These are phyloP conservation scores for Pyrochroa serraticornis DNA, from an alignment of 2,888 invertebrate genomes.

Conservation along the genomic window DNA sequence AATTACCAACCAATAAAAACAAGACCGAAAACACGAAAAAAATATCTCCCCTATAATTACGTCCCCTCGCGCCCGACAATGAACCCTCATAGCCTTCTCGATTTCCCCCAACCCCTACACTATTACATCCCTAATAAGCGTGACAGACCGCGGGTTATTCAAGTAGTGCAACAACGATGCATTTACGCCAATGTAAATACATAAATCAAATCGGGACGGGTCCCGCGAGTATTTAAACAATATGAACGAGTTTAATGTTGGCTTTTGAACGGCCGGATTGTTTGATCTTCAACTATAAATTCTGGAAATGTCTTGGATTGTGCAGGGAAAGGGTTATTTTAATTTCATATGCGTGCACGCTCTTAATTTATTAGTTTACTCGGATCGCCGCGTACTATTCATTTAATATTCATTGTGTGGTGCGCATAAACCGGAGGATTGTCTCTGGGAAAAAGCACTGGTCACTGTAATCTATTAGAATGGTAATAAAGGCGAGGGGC, in stretches of 20 bases:
- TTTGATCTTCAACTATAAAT: constrained; percentile 27
- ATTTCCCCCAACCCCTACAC: constrained; percentile 41
- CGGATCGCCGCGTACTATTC: neutral
- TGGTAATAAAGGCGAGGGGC: no score
- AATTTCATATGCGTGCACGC: constrained; percentile 24
- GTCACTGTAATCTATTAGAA: no score
- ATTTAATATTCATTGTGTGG: neutral
- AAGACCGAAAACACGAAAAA: no score
- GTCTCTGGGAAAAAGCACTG: no score
- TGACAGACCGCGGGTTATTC: constrained; percentile 33
- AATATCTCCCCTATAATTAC: constrained; percentile 18
- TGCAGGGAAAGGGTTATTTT: constrained; percentile 21
- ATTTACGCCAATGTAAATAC: constrained; percentile 42
- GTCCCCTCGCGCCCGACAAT: constrained; percentile 32
- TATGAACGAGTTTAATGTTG: constrained; percentile 29
- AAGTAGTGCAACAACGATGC: constrained; percentile 24
- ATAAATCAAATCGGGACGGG: constrained; percentile 42
- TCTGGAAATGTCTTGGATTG: constrained; percentile 6
- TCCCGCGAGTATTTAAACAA: constrained; percentile 43
- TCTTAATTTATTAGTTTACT: constrained; percentile 8
- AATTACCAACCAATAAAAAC: no score
- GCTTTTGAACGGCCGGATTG: constrained; percentile 12
- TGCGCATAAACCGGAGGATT: neutral
- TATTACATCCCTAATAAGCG: constrained; percentile 41
- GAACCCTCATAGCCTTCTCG: constrained; percentile 42